Evolutionary conservation across 2,888 invertebrate species (phyloP), one percentile per base, ranked within the genome.

Genomic region (Loripinus fragilis): DNA sequence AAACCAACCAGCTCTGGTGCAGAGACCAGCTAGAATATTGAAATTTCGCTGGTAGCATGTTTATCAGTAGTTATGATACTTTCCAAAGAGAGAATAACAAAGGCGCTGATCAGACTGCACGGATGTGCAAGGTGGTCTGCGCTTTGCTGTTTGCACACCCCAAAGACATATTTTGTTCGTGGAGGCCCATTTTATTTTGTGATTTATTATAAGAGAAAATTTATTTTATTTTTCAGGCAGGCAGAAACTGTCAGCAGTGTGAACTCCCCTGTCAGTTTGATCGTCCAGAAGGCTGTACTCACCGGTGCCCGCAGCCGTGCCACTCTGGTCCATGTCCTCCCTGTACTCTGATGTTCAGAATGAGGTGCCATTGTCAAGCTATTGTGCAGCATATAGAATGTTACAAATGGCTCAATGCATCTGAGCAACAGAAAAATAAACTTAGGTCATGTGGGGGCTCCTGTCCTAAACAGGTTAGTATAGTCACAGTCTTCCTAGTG

Each of bases 281-380:
- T 30, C 95, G 97, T 86, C 93, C 95, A 0, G 94, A 96, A 86
- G 94, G 94, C 55, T 98, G 98, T 92, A 94, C 94, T 0, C 98
- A 98, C 93, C 94, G 94, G 35, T 98, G 98, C 92, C 94, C 95
- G 0, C 93, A 95, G 1, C 90, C 93, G 2, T 95, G 95, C 82
- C 95, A 95, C 93, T 95, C 96, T 0, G 96, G 96, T 17, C 85
- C 87, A 0, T 98, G 98, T 90, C 95, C 95, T 0, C 95, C 96
- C 0, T 98, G 98, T 92, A 95, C 77, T 20, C 90, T 90, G 84
- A 90, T 90, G 90, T 83, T 92, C 30, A 86, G 90, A 8, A 93
- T 92, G 91, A 94, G 95, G 45, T 98, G 98, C 88, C 97, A 98
- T 92, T 98, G 98, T 91, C 96, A 96, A 0, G 94, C 97, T 7